Base-by-base conservation (phyloP, 2,888 invertebrate species). In the Spilosoma lubricipeda region DNA sequence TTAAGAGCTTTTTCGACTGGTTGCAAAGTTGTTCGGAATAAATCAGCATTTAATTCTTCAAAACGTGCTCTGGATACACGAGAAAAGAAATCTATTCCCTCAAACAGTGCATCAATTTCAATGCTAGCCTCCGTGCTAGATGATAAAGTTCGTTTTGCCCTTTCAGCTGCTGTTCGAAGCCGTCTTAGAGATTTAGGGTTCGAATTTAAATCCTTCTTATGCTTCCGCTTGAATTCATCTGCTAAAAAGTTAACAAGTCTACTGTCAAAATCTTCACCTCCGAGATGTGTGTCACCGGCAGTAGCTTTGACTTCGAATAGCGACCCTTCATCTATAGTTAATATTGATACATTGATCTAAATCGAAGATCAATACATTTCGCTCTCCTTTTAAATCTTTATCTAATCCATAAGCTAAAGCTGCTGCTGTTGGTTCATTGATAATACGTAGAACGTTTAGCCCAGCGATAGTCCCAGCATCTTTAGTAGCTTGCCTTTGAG, bases 261-360 rank as follows among this genome's bases (percentile, higher is more conserved):
- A 82, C 96, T 97, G 83, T 97, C 89, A 80, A 96, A 96, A 90
- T 98, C 97, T 92, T 98, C 98, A 30, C 98, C 98, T n/a, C 98
- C 98, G 71, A 98, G 96, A 90, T 98, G 98, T 1, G 98, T 98
- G 86, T 98, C 98, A 23, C 98, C 98, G 59, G 98, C 98, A 11
- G 98, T 98, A 0, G 98, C 96, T 93, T 97, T 98, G 0, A 98
- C 98, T 92, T 98, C 98, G 90, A 98, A 98, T 42, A 97, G 89
- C 1, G 96, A 96, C 3, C 98, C 96, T 92, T 98, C 98, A 88
- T 98, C 98, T 85, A 98, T 98, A 27, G 97, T 97, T 56, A 98
- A 93, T 81, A 98, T 97, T 48, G 98, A 98, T 20, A 98, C 98
- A 93, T 98, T 98, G 88, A 98, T 97, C 97, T 69, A 97, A 91